Conservation (phyloP, 2,888 invertebrate genomes). For the Eurytoma adleriae region DNA sequence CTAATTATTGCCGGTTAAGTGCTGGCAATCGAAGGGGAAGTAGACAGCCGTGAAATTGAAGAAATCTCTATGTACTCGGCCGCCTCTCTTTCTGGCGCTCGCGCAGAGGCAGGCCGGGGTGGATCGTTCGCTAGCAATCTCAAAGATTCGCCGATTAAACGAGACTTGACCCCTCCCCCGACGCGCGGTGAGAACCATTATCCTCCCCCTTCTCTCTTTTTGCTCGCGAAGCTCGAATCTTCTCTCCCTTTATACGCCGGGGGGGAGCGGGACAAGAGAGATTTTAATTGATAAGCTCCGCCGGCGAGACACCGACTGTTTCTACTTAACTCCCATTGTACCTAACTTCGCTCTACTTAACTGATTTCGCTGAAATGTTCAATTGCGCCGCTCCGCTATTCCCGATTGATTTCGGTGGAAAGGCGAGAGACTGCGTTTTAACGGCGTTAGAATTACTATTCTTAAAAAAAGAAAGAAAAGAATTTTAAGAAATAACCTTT, state of each 20-base stretch:
- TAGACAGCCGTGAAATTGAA: conserved; percentile 72
- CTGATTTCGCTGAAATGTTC: conserved; percentile 5
- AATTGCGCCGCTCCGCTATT: background rate
- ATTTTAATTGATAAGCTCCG: conserved; percentile 57
- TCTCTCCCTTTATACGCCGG: conserved; percentile 23
- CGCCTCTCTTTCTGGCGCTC: background rate
- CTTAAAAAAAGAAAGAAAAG: background rate
- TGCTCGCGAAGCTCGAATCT: conserved; percentile 19
- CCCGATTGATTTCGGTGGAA: background rate
- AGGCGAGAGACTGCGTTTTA: background rate
- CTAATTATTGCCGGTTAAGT: conserved; percentile 74
- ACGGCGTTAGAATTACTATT: no score
- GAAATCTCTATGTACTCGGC: conserved; percentile 64
- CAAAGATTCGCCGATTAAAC: conserved; percentile 52
- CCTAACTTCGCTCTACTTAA: background rate
- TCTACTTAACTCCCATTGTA: conserved; percentile 45
- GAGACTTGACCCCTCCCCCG: conserved; percentile 50
- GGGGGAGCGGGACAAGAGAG: background rate
- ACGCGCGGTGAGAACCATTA: conserved; percentile 16
- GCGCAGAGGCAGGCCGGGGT: conserved; percentile 7
- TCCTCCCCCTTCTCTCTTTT: conserved; percentile 6
- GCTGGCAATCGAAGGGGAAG: conserved; percentile 71
- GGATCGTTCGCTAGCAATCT: conserved; percentile 50
- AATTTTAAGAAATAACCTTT: background rate
- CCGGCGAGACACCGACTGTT: conserved; percentile 47